A percentile compares a stretch with the other conserved stretches of the same genome.
Conservation (phyloP, 1,140 invertebrate species). For the Lasioglossum baleicum region DNA sequence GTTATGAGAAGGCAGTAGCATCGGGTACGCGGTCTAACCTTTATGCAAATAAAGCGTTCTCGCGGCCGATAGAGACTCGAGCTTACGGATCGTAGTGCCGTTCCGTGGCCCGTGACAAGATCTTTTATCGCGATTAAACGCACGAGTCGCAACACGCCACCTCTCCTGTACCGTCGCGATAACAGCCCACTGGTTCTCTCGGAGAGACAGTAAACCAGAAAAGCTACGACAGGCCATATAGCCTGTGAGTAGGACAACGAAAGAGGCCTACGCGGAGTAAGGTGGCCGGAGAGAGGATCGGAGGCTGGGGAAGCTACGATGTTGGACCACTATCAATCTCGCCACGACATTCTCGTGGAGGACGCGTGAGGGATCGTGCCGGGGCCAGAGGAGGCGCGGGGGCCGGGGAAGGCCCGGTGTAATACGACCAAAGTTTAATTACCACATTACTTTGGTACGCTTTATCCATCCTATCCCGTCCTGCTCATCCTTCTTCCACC, state of each 20-base stretch:
- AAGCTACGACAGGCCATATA: constrained; percentile 51
- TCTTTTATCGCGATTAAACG: constrained; percentile 77
- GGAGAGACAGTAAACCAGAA: constrained; percentile 55
- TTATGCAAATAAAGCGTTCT: constrained; percentile 70
- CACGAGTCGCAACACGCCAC: constrained; percentile 70
- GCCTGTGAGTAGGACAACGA: constrained; percentile 52
- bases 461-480: constrained; percentile 21
- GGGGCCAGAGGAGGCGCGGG: constrained; percentile 11
- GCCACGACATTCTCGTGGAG: constrained; percentile 56
- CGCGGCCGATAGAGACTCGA: constrained; percentile 48
- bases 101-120: constrained; percentile 72
- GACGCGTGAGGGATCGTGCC: constrained; percentile 12
- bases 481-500: constrained; percentile 36
- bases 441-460: constrained; percentile 72
- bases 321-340: constrained; percentile 71
- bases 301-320: constrained; percentile 26
- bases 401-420: constrained; percentile 35
- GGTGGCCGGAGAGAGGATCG: constrained; percentile 11
- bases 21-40: no score
- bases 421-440: constrained; percentile 79
- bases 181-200: constrained; percentile 55
- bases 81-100: constrained; percentile 68
- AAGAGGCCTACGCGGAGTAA: constrained; percentile 28
- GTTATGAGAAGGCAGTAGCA: constrained; percentile 58
- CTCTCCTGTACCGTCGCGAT: constrained; percentile 68